Base-by-base conservation (phyloP, 2,888 invertebrate genomes). In the Polydrusus tereticollis region DNA sequence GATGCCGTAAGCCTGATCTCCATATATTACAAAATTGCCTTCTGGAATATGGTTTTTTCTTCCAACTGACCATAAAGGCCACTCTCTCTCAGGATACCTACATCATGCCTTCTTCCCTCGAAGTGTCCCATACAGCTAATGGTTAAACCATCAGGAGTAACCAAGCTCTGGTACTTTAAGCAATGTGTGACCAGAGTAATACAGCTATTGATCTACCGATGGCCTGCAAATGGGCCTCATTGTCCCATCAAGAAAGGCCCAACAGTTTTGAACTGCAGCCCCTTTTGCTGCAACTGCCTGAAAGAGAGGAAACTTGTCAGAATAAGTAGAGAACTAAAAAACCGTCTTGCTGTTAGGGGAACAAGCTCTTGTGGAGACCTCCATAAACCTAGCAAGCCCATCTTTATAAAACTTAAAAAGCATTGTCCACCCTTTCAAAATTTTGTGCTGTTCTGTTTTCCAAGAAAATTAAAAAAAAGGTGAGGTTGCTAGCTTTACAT, bases 71-170 rank as follows among this genome's bases (percentile, higher is more conserved):
- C 58, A 57, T 76, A 75, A 7, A 76, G 18, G 16, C 41, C 50
- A 3, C 70, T 69, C 18, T 77, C 75, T 29, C 72, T 47, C 36
- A 76, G 74, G 18, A 75, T 74, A 12, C 72, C 69, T 26, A 72
- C 74, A 74, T 75, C 75, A 70, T 77, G 74, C 18, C 73, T 68
- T 14, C 75, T 12, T 18, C 74, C 75, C 23, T 58, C 47, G 38
- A 36, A 76, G 23, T 59, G 57, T 12, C 70, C 75, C 18, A 38
- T 73, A 7, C 71, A 36, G 55, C 57, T 73, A n/a, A 68, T 38
- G 5, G 70, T 72, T 29, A 76, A 47, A 5, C 75, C 77, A 75
- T 77, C 75, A 41, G 75, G 77, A 60, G 63, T 66, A 12, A 75
- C 8, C 8, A 76, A 69, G n/a, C 71, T 71, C 47, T 76, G 76